Base-by-base conservation (phyloP, 2,797 vertebrate species). In the Paratrypauchen microcephalus region DNA sequence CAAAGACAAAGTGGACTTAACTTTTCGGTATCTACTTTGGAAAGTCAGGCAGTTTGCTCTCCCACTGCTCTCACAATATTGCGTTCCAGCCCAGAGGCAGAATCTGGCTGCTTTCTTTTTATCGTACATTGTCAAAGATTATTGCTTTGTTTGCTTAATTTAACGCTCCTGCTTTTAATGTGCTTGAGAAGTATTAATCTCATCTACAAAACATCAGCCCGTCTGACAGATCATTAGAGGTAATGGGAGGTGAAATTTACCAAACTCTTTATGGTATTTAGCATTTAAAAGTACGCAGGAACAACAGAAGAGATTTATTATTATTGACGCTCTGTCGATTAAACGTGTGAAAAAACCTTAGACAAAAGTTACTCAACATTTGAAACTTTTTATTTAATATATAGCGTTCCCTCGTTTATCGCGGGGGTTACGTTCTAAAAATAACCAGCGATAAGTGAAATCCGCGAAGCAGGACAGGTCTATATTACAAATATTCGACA, bases 121-220 rank as follows among this genome's bases (percentile, higher is more conserved):
- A 13, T 11, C 64, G 48, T 21, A 18, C 26, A 36, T 30, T 57
- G 62, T 58, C 23, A 65, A 66, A 61, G 11, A 68, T 65, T 30
- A 63, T 45, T 62, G 52, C 28, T 6, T 9, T 32, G 41, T 66
- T 71, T 80, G 1, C 26, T 79, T 81, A 77, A 73, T 79, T 79
- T 26, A 79, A 71, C 7, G 66, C 24, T 24, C 48, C 59, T 67
- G 32, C 23, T 13, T 66, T 67, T 58, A 39, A 71, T 21, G 69
- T 24, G 39, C 30, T n/a, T 47, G 59, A 60, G 26, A 26, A n/a
- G 28, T 45, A 19, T 63, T 45, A 45, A 63, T 63, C 61, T 45
- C n/a, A 66, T 16, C 50, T 21, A 39, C 52, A 56, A 36, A 55
- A 26, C 65, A 36, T 56, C 64, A 66, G 47, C 23, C 63, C 21